A percentile compares a stretch with the other conserved stretches of the same genome.
These are phyloP conservation scores for Mycteria americana DNA, from an alignment of 2,797 vertebrate species.

Conservation along the genomic window DNA sequence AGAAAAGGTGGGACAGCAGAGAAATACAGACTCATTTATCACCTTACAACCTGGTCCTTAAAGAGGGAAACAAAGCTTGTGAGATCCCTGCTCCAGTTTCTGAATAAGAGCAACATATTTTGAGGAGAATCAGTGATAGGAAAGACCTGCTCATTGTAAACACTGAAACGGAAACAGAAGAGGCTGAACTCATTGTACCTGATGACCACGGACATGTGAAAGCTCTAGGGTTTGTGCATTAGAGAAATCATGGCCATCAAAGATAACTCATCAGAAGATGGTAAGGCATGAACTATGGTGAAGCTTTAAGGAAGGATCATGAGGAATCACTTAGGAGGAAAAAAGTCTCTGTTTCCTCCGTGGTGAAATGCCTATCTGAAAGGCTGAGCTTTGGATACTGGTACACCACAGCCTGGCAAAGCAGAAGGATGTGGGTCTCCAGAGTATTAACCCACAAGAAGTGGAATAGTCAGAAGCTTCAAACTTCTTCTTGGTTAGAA, in stretches of 20 bases:
- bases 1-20: neutral
- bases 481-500: neutral
- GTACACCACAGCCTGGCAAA: neutral
- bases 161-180: neutral
- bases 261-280: neutral
- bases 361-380: neutral
- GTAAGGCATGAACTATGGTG: neutral
- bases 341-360: neutral
- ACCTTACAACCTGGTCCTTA: neutral
- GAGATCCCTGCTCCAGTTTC: neutral
- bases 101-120: neutral
- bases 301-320: neutral
- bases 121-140: neutral
- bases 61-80: neutral
- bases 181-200: neutral
- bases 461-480: neutral
- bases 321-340: neutral
- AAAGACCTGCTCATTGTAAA: neutral
- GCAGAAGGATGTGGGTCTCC: neutral
- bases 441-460: neutral
- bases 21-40: neutral
- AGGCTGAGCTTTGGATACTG: neutral
- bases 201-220: rapidly evolving
- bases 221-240: neutral
- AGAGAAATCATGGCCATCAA: neutral